Conservation (phyloP, 2,888 invertebrate species). For the Lepidonotus clava region DNA sequence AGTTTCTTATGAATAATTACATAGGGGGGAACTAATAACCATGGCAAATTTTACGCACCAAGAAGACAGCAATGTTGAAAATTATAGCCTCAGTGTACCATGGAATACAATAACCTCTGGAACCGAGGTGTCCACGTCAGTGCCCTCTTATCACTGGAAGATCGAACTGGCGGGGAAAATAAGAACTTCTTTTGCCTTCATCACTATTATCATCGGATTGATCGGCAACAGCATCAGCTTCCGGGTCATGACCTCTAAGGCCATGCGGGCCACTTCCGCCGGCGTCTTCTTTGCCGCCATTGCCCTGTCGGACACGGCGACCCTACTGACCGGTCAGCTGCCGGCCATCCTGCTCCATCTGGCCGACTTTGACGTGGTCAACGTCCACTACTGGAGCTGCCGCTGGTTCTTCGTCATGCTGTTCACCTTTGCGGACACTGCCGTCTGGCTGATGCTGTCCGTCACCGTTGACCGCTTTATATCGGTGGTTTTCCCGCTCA, state of each 20-base stretch:
- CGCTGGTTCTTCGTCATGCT: conserved; percentile 32
- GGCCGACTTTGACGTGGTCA: conserved; percentile 3
- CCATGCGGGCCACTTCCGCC: conserved; percentile 48
- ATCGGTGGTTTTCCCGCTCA: conserved; percentile 53
- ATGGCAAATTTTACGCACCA: no score
- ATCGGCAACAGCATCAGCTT: conserved; percentile 53
- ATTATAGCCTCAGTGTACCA: no score
- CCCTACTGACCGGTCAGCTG: conserved; percentile 42
- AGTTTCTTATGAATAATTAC: no score
- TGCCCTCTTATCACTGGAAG: conserved; percentile 3
- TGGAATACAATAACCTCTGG: no score
- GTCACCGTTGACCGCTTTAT: conserved; percentile 57
- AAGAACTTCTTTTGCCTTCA: conserved; percentile 45
- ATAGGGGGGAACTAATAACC: no score
- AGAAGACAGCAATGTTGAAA: no score
- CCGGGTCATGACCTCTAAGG: conserved; percentile 44
- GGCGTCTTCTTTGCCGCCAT: conserved; percentile 49
- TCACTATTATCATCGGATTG: conserved; percentile 42
- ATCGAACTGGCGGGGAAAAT: neutral
- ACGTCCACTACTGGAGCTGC: conserved; percentile 49
- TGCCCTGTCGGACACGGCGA: conserved; percentile 53
- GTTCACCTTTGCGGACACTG: conserved; percentile 50
- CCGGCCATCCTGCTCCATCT: neutral
- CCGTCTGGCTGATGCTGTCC: conserved; percentile 55
- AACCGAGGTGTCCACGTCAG: no score